Evolutionary conservation across 92 coral and sea anemone species (phyloP), one percentile per base, ranked within the genome.

Genomic region (Palythoa grandiflora): DNA sequence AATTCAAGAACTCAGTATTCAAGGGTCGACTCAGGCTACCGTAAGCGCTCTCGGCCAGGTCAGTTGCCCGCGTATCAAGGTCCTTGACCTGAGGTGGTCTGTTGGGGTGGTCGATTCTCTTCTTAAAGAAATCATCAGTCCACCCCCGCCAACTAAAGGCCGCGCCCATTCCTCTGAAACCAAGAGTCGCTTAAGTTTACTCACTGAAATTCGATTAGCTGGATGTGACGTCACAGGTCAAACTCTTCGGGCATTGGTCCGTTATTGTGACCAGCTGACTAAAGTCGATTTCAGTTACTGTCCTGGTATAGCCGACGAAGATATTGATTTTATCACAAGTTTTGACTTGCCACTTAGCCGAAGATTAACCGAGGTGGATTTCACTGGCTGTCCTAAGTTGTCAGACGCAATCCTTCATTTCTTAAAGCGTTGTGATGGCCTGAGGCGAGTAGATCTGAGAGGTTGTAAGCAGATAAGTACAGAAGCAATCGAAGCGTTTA

Each of bases 21-120:
- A 94, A 48, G 98, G 97, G 57, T 92, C 97, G 21, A 97, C 99
- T 17, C 95, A 94, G 81, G 98, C 98, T 7, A 94, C 99, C 13
- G 94, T 91, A 9, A 93, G 96, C 79, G 96, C 98, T 11, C 95
- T 97, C 73, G 61, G 89, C 48, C 93, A 92, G 38, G 98, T 97
- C 79, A 91, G 80, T 88, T 97, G 99, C 80, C 99, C 99, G 15
- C 96, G 96, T 44, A 88, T 95, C 77, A 95, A 89, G 37, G 95
- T 95, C 78, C 93, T 97, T 87, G 96, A 97, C 65, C 90, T 97
- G 55, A 97, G 99, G 84, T 97, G 99, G 99, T 95, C 99, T 15
- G 91, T 91, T 16, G 96, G 98, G 35, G 92, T 97, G 40, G 92
- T 96, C 2, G 99, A 97, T 79, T 84, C 92, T n/a, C 90, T 97